phyloP scores from a whole-genome alignment of 2,797 vertebrate genomes.

The Epinephelus coioides region DNA sequence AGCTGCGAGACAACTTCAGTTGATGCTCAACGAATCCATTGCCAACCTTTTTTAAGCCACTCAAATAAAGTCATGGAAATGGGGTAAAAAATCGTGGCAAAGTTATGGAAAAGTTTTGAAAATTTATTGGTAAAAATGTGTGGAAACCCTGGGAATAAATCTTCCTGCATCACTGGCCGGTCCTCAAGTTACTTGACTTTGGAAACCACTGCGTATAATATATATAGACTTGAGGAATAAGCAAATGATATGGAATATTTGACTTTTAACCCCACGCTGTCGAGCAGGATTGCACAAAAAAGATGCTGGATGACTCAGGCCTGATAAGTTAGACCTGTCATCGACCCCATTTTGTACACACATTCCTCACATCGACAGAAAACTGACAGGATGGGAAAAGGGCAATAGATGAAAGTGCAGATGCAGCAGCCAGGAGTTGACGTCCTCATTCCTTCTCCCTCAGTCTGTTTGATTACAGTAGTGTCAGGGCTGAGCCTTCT shows the following conservation, averaged over 20 bases:
- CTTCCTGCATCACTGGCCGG: neutral
- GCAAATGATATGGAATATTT: slow-evolving; percentile 1
- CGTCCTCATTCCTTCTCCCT: slow-evolving; percentile 72
- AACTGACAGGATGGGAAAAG: slow-evolving; percentile 65
- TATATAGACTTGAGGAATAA: neutral
- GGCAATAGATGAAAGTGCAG: slow-evolving; percentile 78
- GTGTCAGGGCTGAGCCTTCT: slow-evolving; percentile 68
- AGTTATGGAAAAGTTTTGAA: too few relatives aligned
- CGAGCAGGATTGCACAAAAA: slow-evolving; percentile 1
- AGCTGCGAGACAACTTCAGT: too few relatives aligned
- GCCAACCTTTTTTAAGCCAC: too few relatives aligned
- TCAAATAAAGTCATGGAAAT: too few relatives aligned
- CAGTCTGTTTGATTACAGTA: slow-evolving; percentile 75
- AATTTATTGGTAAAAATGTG: neutral
- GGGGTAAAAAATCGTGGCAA: too few relatives aligned
- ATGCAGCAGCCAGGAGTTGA: slow-evolving; percentile 72
- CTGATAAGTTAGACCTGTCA: slow-evolving; percentile 55
- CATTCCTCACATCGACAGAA: slow-evolving; percentile 59
- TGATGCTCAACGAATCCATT: too few relatives aligned
- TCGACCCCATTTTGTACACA: slow-evolving; percentile 54
- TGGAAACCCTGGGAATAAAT: neutral
- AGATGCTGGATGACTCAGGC: slow-evolving; percentile 35
- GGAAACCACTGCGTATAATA: neutral
- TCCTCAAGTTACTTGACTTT: neutral
- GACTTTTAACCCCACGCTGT: slow-evolving; percentile 22